phyloP scores from a whole-genome alignment of 2,113 vertebrate genomes.

The Pseudonaja textilis region DNA sequence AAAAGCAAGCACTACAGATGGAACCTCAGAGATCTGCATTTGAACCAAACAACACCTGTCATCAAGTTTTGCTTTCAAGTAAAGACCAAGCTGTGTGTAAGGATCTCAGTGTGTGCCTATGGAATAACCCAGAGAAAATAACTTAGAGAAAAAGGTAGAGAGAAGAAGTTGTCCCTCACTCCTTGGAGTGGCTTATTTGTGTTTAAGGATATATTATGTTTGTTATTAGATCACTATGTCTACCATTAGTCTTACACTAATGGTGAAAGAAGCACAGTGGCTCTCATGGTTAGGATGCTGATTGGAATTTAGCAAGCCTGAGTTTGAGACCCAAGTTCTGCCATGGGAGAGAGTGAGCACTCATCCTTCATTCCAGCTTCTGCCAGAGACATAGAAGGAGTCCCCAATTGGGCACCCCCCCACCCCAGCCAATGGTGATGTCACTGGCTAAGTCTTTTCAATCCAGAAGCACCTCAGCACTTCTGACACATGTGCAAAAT shows the following conservation, averaged over 20 bases:
- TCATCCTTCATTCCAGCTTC: no score
- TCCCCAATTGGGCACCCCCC: no score
- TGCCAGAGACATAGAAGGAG: no score
- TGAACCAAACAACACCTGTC: conserved; percentile 4
- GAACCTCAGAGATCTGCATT: background rate
- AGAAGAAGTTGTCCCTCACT: background rate
- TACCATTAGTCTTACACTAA: background rate
- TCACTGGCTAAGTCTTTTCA: no score
- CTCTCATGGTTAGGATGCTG: no score
- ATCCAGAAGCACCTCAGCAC: no score
- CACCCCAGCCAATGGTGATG: no score
- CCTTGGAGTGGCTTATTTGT: background rate
- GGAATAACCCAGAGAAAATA: background rate
- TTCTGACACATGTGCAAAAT: no score
- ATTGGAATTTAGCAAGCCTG: no score
- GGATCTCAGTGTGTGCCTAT: no score
- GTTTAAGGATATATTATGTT: background rate
- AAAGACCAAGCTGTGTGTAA: background rate
- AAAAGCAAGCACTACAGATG: conserved; percentile 1
- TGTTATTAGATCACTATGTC: background rate
- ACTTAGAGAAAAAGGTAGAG: background rate
- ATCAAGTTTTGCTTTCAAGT: background rate
- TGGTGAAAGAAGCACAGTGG: background rate
- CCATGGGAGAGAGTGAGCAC: no score
- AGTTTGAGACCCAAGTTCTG: no score